Percentiles rank a stretch among this genome's conserved stretches.
These are phyloP conservation scores for Globodera rostochiensis DNA, from an alignment of 1,140 invertebrate species.

Conservation along the genomic window DNA sequence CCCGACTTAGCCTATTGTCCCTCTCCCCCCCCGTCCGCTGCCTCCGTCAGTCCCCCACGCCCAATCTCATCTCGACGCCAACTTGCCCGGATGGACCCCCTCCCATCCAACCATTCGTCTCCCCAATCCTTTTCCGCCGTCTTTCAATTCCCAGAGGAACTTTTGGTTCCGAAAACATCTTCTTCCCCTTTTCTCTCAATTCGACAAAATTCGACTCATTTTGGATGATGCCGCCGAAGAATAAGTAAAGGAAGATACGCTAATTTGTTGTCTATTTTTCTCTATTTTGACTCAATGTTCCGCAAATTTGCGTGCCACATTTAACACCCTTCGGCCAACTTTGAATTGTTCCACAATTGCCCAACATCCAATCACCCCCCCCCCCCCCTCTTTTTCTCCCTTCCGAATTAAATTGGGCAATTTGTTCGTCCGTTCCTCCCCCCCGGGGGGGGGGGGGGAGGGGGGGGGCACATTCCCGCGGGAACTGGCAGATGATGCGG, in stretches of 20 bases:
- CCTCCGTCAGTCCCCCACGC: neutral
- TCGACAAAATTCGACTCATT: too few relatives aligned
- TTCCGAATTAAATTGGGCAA: conserved; percentile 20
- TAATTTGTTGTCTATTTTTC: too few relatives aligned
- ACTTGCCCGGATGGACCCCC: neutral
- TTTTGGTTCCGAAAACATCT: conserved; percentile 8
- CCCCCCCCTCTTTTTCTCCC: neutral
- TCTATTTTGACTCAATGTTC: neutral
- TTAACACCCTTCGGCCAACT: neutral
- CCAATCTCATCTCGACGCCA: neutral
- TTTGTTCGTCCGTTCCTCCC: neutral
- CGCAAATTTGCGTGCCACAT: neutral
- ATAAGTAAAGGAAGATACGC: too few relatives aligned
- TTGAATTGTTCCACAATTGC: neutral
- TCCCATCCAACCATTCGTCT: neutral
- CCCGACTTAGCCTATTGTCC: neutral
- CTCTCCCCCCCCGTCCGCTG: neutral
- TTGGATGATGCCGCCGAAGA: too few relatives aligned
- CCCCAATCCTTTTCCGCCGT: neutral
- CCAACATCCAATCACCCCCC: neutral
- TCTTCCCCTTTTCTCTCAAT: neutral
- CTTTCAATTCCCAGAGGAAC: neutral
- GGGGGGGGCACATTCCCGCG: conserved; percentile 9
- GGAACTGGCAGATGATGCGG: neutral
- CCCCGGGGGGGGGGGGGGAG: too few relatives aligned